These are phyloP conservation scores for Thymallus thymallus DNA, from an alignment of 2,113 vertebrate genomes.

Conservation along the genomic window DNA sequence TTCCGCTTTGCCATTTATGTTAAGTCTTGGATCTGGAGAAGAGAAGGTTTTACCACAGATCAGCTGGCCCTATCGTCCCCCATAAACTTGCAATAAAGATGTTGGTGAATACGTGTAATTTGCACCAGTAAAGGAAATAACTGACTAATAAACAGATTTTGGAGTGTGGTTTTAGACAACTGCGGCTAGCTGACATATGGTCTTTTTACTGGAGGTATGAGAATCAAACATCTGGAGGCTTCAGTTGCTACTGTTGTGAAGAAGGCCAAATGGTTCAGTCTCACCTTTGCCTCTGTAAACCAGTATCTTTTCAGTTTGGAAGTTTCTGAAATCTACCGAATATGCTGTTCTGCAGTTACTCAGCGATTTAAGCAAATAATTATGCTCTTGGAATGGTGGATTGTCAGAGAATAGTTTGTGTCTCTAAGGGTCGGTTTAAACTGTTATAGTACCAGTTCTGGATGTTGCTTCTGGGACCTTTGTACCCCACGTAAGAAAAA, in stretches of 20 bases:
- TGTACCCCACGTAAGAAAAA: slow-evolving; percentile 8
- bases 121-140: slow-evolving; percentile 45
- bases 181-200: slow-evolving; percentile 51
- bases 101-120: slow-evolving; percentile 47
- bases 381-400: not conserved
- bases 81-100: slow-evolving; percentile 18
- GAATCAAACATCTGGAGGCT: slow-evolving; percentile 61
- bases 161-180: slow-evolving; percentile 42
- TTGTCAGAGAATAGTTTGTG: not conserved
- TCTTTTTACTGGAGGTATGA: slow-evolving; percentile 45
- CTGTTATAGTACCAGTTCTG: not conserved
- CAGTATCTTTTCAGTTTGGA: not conserved
- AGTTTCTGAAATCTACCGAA: not conserved
- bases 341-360: too few species aligned
- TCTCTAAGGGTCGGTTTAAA: slow-evolving; percentile 10
- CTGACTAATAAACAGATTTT: slow-evolving; percentile 35
- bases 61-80: not conserved
- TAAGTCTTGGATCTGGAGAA: too few species aligned
- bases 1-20: too few species aligned
- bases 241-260: slow-evolving; percentile 50
- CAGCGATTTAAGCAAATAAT: not conserved
- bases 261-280: slow-evolving; percentile 37
- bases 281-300: not conserved
- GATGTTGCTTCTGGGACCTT: slow-evolving; percentile 1
- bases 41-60: not conserved